Evolutionary conservation across 2,797 vertebrate species (phyloP).

Genomic region (Adrianichthys oophorus): DNA sequence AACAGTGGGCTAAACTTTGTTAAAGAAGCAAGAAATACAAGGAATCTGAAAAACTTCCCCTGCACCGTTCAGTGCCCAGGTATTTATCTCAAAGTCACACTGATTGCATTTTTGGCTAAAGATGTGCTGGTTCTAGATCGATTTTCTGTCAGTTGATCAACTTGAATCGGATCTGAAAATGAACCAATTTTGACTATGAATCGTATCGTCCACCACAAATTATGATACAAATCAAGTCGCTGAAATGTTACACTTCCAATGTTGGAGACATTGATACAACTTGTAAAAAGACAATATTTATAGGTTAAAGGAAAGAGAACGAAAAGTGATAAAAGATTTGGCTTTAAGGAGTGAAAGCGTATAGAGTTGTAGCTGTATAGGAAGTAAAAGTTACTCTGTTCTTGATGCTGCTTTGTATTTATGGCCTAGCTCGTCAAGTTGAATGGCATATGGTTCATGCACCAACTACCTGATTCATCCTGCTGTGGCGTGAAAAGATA

Average conservation of each 20-base stretch:
- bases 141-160: too few species aligned
- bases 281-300: constrained; percentile 43
- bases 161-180: too few species aligned
- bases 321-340: constrained; percentile 53
- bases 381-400: constrained; percentile 73
- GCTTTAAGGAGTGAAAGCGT: constrained; percentile 56
- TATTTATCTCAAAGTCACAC: too few species aligned
- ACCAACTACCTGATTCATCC: constrained; percentile 42
- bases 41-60: too few species aligned
- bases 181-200: too few species aligned
- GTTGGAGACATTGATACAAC: constrained; percentile 33
- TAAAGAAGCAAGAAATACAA: too few species aligned
- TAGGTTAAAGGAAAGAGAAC: constrained; percentile 21
- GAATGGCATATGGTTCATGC: constrained; percentile 49
- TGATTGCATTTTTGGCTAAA: too few species aligned
- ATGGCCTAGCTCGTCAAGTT: constrained; percentile 56
- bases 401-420: constrained; percentile 67
- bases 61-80: too few species aligned
- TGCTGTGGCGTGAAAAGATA: constrained; percentile 36
- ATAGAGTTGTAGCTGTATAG: constrained; percentile 66
- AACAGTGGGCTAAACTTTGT: constrained; percentile 7
- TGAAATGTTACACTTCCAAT: background rate
- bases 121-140: too few species aligned
- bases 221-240: too few species aligned
- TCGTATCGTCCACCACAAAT: too few species aligned